Percentiles rank a stretch among this genome's conserved stretches.
Conservation (phyloP, 1,140 invertebrate genomes). For the Drosophila leontia region DNA sequence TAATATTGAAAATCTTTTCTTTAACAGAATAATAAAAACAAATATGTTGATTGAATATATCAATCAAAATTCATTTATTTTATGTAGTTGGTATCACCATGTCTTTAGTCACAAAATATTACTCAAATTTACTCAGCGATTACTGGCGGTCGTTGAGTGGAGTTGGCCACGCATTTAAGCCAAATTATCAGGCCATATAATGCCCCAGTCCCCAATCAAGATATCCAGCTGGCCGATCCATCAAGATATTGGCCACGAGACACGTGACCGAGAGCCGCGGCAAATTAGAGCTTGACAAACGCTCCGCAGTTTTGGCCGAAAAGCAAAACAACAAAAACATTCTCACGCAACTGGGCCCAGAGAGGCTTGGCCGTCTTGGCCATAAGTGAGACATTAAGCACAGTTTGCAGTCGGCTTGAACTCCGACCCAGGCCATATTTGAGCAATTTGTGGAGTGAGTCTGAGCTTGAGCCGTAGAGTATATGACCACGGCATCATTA, state of each 20-base stretch:
- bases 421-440: slow-evolving; percentile 76
- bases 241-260: slow-evolving; percentile 44
- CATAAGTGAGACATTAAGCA: slow-evolving; percentile 81
- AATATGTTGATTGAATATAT: neutral
- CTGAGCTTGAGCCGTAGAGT: slow-evolving; percentile 9
- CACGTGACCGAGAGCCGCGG: slow-evolving; percentile 39
- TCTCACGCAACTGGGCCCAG: slow-evolving; percentile 34
- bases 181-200: slow-evolving; percentile 69
- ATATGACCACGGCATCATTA: slow-evolving; percentile 72
- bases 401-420: slow-evolving; percentile 69
- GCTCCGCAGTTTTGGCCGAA: slow-evolving; percentile 4
- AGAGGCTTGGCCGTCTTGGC: slow-evolving; percentile 67
- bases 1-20: too few species aligned
- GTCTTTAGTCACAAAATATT: slow-evolving; percentile 9
- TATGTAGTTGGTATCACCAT: slow-evolving; percentile 18
- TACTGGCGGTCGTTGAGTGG: slow-evolving; percentile 26
- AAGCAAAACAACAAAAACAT: slow-evolving; percentile 17
- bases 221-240: slow-evolving; percentile 46
- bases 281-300: slow-evolving; percentile 54
- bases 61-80: neutral
- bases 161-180: slow-evolving; percentile 70
- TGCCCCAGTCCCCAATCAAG: slow-evolving; percentile 33
- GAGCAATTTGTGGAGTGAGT: slow-evolving; percentile 50
- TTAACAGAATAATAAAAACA: too few species aligned
- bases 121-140: slow-evolving; percentile 23